Percentiles rank a stretch among this genome's conserved stretches.
Conservation (phyloP, 2,113 vertebrate species). For the Chunga burmeisteri region DNA sequence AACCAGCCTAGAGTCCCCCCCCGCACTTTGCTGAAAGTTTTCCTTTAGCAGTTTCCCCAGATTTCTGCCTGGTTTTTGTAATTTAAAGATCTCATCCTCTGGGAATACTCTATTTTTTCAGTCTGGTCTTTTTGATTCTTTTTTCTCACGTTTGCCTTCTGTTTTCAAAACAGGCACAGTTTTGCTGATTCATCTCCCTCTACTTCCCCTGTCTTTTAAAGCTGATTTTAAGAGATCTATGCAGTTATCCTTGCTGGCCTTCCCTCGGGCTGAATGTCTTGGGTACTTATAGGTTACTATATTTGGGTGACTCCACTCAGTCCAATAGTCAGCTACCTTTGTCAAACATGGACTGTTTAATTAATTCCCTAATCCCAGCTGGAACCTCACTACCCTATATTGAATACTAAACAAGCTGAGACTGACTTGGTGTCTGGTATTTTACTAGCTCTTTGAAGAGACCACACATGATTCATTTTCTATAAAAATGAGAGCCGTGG, state of each 20-base stretch:
- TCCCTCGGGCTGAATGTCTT: background rate
- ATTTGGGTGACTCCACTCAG: background rate
- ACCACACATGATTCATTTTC: background rate
- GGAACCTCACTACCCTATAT: background rate
- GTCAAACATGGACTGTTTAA: conserved; percentile 12
- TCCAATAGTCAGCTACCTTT: background rate
- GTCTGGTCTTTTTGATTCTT: background rate
- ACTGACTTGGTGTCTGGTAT: background rate
- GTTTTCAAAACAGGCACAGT: background rate
- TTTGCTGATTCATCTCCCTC: background rate
- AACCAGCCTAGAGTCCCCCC: fast-evolving
- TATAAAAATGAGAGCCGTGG: background rate
- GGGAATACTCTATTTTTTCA: background rate
- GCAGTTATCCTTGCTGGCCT: background rate
- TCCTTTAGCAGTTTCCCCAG: background rate
- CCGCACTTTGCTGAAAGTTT: background rate
- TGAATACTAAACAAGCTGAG: background rate
- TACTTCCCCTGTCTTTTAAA: background rate
- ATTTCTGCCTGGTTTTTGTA: background rate
- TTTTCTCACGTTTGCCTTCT: background rate
- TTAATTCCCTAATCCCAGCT: conserved; percentile 33
- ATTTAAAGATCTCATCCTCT: background rate
- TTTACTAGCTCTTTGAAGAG: background rate
- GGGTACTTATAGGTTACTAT: background rate
- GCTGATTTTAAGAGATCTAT: background rate